These are phyloP conservation scores for Climacteris rufus DNA, from an alignment of 2,113 vertebrate species.

Conservation along the genomic window DNA sequence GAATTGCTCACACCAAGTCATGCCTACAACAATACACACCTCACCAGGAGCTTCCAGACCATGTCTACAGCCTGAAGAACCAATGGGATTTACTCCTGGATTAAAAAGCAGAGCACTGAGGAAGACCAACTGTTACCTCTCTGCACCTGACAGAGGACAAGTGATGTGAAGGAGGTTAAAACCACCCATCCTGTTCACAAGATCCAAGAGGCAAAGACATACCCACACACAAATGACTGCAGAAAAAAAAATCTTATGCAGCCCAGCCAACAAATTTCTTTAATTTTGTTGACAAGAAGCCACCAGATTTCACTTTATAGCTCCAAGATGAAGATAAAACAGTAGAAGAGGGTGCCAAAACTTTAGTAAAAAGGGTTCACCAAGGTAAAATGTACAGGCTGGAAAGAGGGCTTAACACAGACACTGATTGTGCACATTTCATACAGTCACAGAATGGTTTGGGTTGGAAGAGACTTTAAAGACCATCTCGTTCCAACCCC, in stretches of 20 bases:
- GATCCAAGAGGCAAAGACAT: background rate
- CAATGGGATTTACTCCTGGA: background rate
- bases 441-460: background rate
- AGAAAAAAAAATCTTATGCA: background rate
- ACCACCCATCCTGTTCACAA: background rate
- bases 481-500: background rate
- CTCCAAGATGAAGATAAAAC: background rate
- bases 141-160: background rate
- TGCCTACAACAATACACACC: background rate
- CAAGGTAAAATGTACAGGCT: background rate
- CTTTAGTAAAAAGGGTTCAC: background rate
- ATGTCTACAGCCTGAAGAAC: background rate
- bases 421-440: background rate
- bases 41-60: background rate
- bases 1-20: accelerated
- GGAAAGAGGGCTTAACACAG: background rate
- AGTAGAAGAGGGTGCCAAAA: background rate
- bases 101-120: background rate
- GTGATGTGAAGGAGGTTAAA: background rate
- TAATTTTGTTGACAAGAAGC: background rate
- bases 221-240: background rate
- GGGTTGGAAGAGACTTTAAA: background rate
- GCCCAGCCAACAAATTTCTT: background rate
- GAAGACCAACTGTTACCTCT: background rate
- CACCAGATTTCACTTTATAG: background rate